Base-by-base conservation (phyloP, 2,888 invertebrate species). In the Tetramorium bicarinatum region DNA sequence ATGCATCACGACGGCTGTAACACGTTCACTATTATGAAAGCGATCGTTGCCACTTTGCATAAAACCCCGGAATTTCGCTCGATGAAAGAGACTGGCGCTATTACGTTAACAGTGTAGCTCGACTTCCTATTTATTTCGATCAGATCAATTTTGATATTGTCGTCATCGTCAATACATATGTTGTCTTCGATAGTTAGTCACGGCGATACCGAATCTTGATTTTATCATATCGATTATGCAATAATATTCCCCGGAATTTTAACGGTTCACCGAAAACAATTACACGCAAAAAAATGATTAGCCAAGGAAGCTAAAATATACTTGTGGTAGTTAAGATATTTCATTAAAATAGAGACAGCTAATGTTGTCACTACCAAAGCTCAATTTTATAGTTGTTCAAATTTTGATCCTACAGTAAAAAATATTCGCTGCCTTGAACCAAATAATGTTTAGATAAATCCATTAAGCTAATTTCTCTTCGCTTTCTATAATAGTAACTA, bases 21-120 rank as follows among this genome's bases (percentile, higher is more conserved):
- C 56, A 21, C 71, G 79, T 47, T 59, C 47, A 9, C 59, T 38
- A 71, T 79, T 80, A 71, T 80, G 79, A 80, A 80, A 80, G 79
- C 71, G 79, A 71, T 79, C 71, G 59, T 59, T 79, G 18, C 71
- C 79, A 34, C 44, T 67, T 11, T 34, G 54, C 44, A 69, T 69
- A 44, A 79, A 79, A 79, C 18, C 9, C 41, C 59, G 41, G 79
- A 71, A 71, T 71, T 71, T 59, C 56, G 34, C 21, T 56, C 47
- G 67, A 69, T 18, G 62, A 64, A 76, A 64, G 71, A 25, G 79
- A 80, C 25, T 18, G 59, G 47, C 21, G 59, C 2, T 18, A 59
- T 80, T 71, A 71, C 47, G 13, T 71, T 59, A 71, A 44, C 15
- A 2, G 41, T 34, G 29, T 11, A 9, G 13, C 25, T 34, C 13